phyloP scores from a whole-genome alignment of 2,113 vertebrate species.

The Hiodon tergisus region DNA sequence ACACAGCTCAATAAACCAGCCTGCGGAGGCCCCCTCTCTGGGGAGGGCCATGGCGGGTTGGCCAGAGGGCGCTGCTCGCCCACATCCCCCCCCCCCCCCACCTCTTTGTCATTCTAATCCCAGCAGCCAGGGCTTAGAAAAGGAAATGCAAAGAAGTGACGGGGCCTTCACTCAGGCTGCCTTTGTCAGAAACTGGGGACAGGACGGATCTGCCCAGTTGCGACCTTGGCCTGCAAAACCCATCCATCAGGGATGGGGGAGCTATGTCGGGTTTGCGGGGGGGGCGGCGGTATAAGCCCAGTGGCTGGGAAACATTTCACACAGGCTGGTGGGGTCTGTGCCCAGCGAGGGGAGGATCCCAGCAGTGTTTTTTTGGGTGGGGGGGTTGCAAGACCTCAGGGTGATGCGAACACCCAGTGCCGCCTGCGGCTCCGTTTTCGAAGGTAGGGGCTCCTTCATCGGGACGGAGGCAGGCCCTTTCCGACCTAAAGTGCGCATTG shows the following conservation, averaged over 20 bases:
- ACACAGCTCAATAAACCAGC: conserved; percentile 60
- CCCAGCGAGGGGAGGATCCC: conserved; percentile 35
- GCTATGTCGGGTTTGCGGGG: conserved; percentile 24
- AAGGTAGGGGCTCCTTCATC: background rate
- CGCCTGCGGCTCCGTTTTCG: background rate
- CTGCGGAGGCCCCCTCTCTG: conserved; percentile 50
- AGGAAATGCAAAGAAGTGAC: conserved; percentile 62
- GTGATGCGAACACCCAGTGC: too few species aligned
- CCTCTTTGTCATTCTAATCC: conserved; percentile 67
- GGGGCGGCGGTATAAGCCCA: conserved; percentile 45
- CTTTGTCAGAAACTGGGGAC: conserved; percentile 47
- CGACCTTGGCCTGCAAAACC: conserved; percentile 65
- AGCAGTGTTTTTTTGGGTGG: background rate
- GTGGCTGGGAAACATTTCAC: conserved; percentile 60
- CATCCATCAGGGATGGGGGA: conserved; percentile 59
- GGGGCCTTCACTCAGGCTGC: conserved; percentile 57
- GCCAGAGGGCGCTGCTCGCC: conserved; percentile 36
- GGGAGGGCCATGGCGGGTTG: conserved; percentile 40
- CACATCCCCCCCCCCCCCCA: conserved; percentile 25
- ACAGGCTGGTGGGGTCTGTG: conserved; percentile 49
- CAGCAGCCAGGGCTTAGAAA: conserved; percentile 52
- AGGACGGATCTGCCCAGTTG: conserved; percentile 65
- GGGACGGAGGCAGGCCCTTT: conserved; percentile 23
- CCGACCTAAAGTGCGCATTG: conserved; percentile 27
- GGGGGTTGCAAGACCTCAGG: background rate